phyloP scores from a whole-genome alignment of 1,140 invertebrate genomes.

The Amyelois transitella region DNA sequence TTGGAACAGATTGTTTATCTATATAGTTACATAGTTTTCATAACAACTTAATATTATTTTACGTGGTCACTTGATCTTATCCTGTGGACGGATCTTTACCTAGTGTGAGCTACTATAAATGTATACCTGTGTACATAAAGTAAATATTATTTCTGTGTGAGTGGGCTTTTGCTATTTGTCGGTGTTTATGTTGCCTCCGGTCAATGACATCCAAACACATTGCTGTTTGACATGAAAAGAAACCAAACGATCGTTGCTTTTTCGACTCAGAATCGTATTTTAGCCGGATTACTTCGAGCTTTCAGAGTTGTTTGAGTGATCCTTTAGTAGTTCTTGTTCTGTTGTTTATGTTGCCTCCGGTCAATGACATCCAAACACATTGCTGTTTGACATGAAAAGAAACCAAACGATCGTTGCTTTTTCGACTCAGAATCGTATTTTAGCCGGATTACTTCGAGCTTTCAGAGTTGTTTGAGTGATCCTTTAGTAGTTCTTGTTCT shows the following conservation, averaged over 20 bases:
- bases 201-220: constrained; percentile 50
- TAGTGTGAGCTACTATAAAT: neutral
- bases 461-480: constrained; percentile 1
- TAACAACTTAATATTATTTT: too few species aligned
- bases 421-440: constrained; percentile 6
- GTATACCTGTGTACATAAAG: constrained; percentile 11
- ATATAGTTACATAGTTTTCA: too few species aligned
- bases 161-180: constrained; percentile 7
- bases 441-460: constrained; percentile 12
- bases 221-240: constrained; percentile 54
- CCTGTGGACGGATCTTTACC: neutral
- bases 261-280: constrained; percentile 6
- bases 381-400: constrained; percentile 54
- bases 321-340: too few species aligned
- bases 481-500: too few species aligned
- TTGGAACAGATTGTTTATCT: too few species aligned
- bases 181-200: constrained; percentile 18
- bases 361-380: constrained; percentile 50
- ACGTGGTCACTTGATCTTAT: too few species aligned
- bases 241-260: constrained; percentile 20
- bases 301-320: neutral
- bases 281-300: constrained; percentile 12
- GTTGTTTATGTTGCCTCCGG: constrained; percentile 18
- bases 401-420: constrained; percentile 20
- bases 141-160: constrained; percentile 4